Percentiles rank a stretch among this genome's conserved stretches.
Conservation (phyloP, 1,140 invertebrate species). For the Tetragnatha versicolor region DNA sequence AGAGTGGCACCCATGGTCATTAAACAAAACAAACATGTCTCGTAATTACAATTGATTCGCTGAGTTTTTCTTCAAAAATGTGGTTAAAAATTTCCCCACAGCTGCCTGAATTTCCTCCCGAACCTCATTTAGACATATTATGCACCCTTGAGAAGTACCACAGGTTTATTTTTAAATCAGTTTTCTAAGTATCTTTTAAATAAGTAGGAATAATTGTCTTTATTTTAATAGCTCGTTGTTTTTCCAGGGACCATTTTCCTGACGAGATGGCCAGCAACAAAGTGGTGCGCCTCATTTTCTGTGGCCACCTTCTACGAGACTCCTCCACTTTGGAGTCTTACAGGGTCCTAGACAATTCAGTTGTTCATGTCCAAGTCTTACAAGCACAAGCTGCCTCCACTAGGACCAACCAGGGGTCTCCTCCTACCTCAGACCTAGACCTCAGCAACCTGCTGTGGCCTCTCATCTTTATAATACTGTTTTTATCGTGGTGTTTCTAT, state of each 20-base stretch:
- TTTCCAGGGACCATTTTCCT: constrained; percentile 80
- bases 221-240: background rate
- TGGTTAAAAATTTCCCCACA: no score
- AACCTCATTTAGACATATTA: no score
- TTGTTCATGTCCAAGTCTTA: constrained; percentile 82
- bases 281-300: constrained; percentile 83
- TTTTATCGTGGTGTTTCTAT: constrained; percentile 67
- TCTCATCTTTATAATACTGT: constrained; percentile 62
- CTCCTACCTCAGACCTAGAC: constrained; percentile 65
- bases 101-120: no score
- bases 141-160: no score
- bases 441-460: constrained; percentile 61
- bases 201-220: no score
- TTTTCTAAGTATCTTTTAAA: no score
- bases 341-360: constrained; percentile 84
- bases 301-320: constrained; percentile 83
- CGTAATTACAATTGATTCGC: no score
- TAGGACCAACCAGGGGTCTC: constrained; percentile 58
- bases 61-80: no score
- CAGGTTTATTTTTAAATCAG: no score
- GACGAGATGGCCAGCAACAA: constrained; percentile 78
- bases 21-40: no score
- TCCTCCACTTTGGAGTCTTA: constrained; percentile 76
- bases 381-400: constrained; percentile 46
- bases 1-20: no score